Conservation (phyloP, 2,888 invertebrate genomes). For the Nemoura dubitans region DNA sequence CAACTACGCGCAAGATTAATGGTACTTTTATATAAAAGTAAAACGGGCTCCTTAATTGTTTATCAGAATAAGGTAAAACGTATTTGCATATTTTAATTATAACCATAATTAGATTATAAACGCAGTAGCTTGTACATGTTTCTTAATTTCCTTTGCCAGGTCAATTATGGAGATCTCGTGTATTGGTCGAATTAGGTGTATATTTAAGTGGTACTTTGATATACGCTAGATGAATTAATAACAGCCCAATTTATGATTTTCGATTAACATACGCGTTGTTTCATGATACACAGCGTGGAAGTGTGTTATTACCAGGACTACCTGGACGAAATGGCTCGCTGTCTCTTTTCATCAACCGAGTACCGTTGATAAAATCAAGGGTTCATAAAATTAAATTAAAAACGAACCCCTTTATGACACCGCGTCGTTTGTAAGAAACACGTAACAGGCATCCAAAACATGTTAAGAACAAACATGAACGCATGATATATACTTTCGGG, state of each 20-base stretch:
- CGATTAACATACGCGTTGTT: conserved; percentile 41
- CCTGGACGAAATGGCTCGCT: not conserved
- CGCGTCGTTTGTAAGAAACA: not conserved
- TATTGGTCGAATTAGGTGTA: conserved; percentile 36
- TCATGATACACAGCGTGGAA: not conserved
- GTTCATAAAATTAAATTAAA: conserved; percentile 12
- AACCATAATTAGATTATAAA: conserved; percentile 40
- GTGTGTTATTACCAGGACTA: not conserved
- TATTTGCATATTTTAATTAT: conserved; percentile 43
- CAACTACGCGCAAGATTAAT: conserved; percentile 2
- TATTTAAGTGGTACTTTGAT: conserved; percentile 24
- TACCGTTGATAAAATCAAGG: conserved; percentile 12
- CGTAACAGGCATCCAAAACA: not conserved
- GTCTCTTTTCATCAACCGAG: not conserved
- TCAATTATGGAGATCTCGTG: conserved; percentile 34
- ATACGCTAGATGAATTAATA: conserved; percentile 32
- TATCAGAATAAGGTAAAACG: conserved; percentile 31
- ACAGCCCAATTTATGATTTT: conserved; percentile 43
- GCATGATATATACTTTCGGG: not conserved
- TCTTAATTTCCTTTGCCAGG: conserved; percentile 39
- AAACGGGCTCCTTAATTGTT: conserved; percentile 27
- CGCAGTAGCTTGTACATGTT: conserved; percentile 38
- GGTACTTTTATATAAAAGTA: conserved; percentile 14
- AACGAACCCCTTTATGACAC: conserved; percentile 12
- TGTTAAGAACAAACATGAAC: not conserved